Evolutionary conservation across 1,140 invertebrate species (phyloP).

Genomic region (Neodiprion fabricii): DNA sequence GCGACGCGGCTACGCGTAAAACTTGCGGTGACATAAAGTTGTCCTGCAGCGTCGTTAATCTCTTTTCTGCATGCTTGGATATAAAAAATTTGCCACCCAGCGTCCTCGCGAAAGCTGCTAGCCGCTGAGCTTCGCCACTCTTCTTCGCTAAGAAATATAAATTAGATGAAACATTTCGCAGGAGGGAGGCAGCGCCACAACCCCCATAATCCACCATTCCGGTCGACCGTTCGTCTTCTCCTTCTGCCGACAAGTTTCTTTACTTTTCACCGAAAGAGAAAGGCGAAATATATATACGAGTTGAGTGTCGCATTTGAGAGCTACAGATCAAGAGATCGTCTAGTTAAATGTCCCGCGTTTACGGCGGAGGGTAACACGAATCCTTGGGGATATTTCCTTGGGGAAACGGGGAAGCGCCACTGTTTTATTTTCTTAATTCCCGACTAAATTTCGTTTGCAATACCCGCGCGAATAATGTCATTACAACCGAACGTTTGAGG

Average conservation of each 20-base stretch:
- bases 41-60: too few species aligned
- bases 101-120: neutral
- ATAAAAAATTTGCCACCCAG: neutral
- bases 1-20: too few species aligned
- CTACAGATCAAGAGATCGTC: neutral
- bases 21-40: too few species aligned
- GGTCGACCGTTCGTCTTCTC: neutral
- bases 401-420: too few species aligned
- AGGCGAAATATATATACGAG: neutral
- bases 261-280: neutral
- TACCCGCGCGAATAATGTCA: too few species aligned
- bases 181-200: neutral
- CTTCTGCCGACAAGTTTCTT: neutral
- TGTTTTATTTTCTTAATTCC: too few species aligned
- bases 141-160: slow-evolving; percentile 2
- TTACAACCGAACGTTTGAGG: too few species aligned
- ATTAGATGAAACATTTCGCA: slow-evolving; percentile 2
- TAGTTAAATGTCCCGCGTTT: neutral
- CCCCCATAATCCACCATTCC: slow-evolving; percentile 1
- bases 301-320: neutral
- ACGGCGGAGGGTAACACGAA: neutral
- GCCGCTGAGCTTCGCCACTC: neutral
- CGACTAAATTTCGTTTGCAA: too few species aligned
- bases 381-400: slow-evolving; percentile 60
- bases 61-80: too few species aligned